Base-by-base conservation (phyloP, 1,140 invertebrate genomes). In the Drosophila erecta region DNA sequence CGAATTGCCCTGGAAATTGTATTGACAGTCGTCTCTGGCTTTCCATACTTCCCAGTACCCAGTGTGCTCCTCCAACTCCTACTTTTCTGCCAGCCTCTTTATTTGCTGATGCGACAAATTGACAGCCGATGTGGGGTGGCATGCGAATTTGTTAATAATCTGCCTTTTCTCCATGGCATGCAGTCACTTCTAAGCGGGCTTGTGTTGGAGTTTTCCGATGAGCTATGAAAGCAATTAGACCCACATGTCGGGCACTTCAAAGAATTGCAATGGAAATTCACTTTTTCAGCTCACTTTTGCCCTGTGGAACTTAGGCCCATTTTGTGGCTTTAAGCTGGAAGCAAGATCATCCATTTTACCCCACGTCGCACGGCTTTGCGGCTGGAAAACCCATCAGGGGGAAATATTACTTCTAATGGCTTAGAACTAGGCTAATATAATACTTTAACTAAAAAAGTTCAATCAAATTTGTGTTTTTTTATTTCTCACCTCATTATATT, bases 21-120 rank as follows among this genome's bases (percentile, higher is more conserved):
- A 81, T 81, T 87, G 81, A 86, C 81, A 81, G 51, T 57, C 64
- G 66, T 41, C 58, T 56, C 62, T 75, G 58, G 47, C 50, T 57
- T 72, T 61, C 30, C 8, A 10, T 60, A 47, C 35, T n/a, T n/a
- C n/a, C 35, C 41, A 41, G 40, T 41, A 10, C 40, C 6, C 7
- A 17, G 40, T 15, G 14, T 15, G 40, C 40, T 7, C 8, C 57
- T 66, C 43, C 57, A 43, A 41, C 40, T 55, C 35, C n/a, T 55
- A 30, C 35, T 14, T 46, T 56, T 60, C 40, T 33, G 33, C 49
- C 65, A 40, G 40, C 51, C 43, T 40, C 58, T 56, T 64, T 49
- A 70, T 51, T 69, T 79, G 79, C 69, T 79, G 80, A 79, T 58
- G 80, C 76, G 71, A 76, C 79, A 79, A 84, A 84, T 83, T 83